Percentiles rank a stretch among this genome's conserved stretches.
phyloP scores from a whole-genome alignment of 2,113 vertebrate species.

The Pelecanus crispus region DNA sequence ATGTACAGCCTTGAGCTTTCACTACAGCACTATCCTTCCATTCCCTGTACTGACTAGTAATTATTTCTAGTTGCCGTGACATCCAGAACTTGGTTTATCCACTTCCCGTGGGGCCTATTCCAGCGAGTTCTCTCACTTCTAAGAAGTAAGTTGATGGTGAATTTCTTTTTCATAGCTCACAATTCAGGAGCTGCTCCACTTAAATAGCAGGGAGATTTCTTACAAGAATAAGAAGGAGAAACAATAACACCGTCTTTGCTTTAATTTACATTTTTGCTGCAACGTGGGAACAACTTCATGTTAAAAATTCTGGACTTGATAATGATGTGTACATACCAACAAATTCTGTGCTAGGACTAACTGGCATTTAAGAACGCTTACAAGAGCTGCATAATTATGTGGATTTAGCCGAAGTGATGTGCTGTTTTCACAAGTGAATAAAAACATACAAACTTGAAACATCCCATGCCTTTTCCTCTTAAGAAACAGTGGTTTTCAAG shows the following conservation, averaged over 20 bases:
- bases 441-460: not conserved
- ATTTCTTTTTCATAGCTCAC: not conserved
- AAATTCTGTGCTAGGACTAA: not conserved
- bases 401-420: not conserved
- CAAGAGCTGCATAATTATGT: not conserved
- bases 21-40: not conserved
- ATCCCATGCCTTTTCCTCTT: not conserved
- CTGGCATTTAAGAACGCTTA: not conserved
- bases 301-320: not conserved
- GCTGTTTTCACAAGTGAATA: not conserved
- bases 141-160: not conserved
- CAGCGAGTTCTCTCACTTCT: not conserved
- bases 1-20: rapidly evolving
- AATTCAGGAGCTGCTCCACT: not conserved
- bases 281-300: not conserved
- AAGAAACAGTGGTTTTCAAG: not conserved
- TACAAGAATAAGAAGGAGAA: not conserved
- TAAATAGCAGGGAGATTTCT: not conserved
- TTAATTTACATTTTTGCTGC: not conserved
- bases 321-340: not conserved
- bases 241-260: not conserved
- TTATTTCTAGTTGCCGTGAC: not conserved
- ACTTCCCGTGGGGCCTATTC: not conserved
- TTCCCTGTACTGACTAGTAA: not conserved
- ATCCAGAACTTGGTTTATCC: not conserved